These are phyloP conservation scores for Platysternon megacephalum DNA, from an alignment of 2,113 vertebrate species.

Conservation along the genomic window DNA sequence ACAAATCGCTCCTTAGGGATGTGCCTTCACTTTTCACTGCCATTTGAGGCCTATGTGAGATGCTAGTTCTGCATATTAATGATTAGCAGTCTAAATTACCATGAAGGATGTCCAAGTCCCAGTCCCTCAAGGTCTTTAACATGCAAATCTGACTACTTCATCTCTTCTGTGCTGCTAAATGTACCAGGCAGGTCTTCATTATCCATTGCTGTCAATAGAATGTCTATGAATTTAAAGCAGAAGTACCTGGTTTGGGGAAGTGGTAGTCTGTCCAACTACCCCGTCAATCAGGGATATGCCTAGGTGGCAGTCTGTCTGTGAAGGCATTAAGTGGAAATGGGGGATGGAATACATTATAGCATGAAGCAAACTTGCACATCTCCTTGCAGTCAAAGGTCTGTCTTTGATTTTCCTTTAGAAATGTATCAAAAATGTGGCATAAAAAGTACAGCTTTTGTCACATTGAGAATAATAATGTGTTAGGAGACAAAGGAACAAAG, in stretches of 20 bases:
- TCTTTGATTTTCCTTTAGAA: constrained; percentile 59
- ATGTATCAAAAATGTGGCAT: constrained; percentile 33
- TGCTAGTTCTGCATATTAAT: not conserved
- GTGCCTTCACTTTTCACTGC: not conserved
- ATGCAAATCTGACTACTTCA: not conserved
- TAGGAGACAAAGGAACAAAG: constrained; percentile 57
- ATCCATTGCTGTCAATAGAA: not conserved
- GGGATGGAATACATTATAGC: not conserved
- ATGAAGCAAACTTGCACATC: not conserved
- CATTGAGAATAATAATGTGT: constrained; percentile 2
- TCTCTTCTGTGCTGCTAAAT: not conserved
- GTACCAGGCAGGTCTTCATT: not conserved
- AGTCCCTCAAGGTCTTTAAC: not conserved
- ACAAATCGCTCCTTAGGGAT: not conserved
- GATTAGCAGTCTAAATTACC: not conserved
- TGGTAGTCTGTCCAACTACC: not conserved
- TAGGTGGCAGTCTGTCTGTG: rapidly evolving
- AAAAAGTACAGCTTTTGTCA: constrained; percentile 19
- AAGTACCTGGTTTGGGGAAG: not conserved
- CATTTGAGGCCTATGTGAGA: not conserved
- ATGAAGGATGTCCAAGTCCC: rapidly evolving
- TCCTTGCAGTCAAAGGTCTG: constrained; percentile 47
- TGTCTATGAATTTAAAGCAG: not conserved
- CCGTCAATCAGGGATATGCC: not conserved
- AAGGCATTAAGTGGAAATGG: constrained; percentile 18